Percentiles rank a stretch among this genome's conserved stretches.
phyloP scores from a whole-genome alignment of 2,797 vertebrate species.

The Malacoraja senta region DNA sequence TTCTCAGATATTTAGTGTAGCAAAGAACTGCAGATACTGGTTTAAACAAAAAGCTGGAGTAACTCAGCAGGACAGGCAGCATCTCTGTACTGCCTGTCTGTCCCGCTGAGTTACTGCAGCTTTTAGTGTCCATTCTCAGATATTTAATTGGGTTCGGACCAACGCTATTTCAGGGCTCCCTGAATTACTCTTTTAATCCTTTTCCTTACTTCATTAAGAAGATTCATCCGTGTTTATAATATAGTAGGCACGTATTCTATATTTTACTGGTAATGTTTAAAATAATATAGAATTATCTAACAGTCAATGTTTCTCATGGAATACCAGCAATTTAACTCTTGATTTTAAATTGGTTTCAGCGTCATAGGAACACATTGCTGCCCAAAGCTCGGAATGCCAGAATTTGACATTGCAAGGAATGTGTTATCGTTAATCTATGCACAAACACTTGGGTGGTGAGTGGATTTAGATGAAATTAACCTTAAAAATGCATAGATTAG shows the following conservation, averaged over 20 bases:
- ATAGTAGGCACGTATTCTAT: neutral
- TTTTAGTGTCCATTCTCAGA: no score
- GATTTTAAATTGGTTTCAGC: slow-evolving; percentile 52
- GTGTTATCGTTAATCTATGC: slow-evolving; percentile 87
- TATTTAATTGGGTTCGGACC: neutral
- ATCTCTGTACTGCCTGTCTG: no score
- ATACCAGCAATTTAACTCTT: slow-evolving; percentile 7
- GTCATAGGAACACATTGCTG: slow-evolving; percentile 67
- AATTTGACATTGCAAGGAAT: slow-evolving; percentile 88
- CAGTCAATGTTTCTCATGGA: neutral
- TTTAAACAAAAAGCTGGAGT: no score
- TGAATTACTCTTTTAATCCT: neutral
- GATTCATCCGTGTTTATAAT: neutral
- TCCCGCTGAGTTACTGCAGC: no score
- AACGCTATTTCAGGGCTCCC: neutral
- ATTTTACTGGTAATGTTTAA: neutral
- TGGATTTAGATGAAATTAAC: slow-evolving; percentile 26
- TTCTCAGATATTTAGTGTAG: neutral
- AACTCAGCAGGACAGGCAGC: no score
- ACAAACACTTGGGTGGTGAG: slow-evolving; percentile 88
- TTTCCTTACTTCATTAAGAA: neutral
- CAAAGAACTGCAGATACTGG: no score
- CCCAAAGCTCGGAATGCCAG: slow-evolving; percentile 64
- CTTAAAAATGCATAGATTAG: neutral
- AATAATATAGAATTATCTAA: neutral